Evolutionary conservation across 1,140 invertebrate species (phyloP), one percentile per base, ranked within the genome.

Genomic region (Procambarus virginalis): DNA sequence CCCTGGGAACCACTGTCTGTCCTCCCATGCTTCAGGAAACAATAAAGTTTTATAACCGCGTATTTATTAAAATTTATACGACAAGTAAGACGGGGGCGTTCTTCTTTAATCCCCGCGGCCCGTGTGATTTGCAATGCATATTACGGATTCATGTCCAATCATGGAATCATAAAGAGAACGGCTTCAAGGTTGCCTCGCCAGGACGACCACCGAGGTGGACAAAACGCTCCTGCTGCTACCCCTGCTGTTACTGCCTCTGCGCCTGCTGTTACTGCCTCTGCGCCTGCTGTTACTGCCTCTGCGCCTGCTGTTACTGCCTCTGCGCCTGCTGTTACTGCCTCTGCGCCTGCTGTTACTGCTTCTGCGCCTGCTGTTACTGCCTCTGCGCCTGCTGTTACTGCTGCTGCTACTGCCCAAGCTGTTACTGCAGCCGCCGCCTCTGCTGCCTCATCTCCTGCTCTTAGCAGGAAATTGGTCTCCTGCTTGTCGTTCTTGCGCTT

Each of bases 11-110:
- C 68, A 73, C 68, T 73, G 8, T 68, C 68, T 34, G n/a, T 73
- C 9, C 68, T 20, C 76, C 68, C 46, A 51, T 51, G 79, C 46
- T 78, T 78, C 81, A 89, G 87, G 87, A 89, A 84, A 84, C 73
- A 60, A 6, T 89, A 77, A 84, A 84, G 73, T 84, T 89, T 89
- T 84, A 89, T 84, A 89, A 77, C 81, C 87, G 34, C 14, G 75
- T 64, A 79, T 89, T 89, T 89, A 77, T 79, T 76, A 84, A 84
- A 84, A 89, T 84, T 89, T 89, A 89, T 83, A 79, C 70, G 73
- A 83, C 80, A 82, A 68, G 80, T 45, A 46, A 60, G 80, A 64
- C 55, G 68, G 81, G 70, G 48, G 49, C 55, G 73, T 76, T 89
- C 80, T 68, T 64, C n/a, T 60, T 22, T 77, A 89, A 78, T 84